Evolutionary conservation across 2,113 vertebrate species (phyloP), one percentile per base, ranked within the genome.

Genomic region (Caracal caracal): DNA sequence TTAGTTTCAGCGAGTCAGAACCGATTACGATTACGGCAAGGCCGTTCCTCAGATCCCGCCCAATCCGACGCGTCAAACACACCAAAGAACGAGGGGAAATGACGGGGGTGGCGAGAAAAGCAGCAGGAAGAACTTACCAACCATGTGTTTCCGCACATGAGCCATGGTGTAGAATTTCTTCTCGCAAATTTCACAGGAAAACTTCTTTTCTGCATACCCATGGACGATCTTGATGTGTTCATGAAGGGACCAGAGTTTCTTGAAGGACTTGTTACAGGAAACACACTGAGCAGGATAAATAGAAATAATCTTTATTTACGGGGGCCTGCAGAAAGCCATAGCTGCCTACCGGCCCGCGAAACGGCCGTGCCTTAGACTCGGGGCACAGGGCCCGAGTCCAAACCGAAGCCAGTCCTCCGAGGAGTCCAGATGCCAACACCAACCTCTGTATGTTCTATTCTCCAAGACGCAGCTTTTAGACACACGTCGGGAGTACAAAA

Each of bases 141-240:
- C 99, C 99, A 99, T 99, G 98, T 99, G 99, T 98, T 99, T 99
- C 93, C 99, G 99, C 95, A 99, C 99, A 19, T 99, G 99, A 95
- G 99, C 99, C 99, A 99, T 99, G 81, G 99, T 99, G 98, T 99
- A 99, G 98, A 99, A 99, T 98, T 99, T 99, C 98, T 99, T 99
- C 97, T 99, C 99, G 10, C 99, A 99, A 81, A 99, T 99, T 98
- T 99, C 99, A 96, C 99, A 99, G 51, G 99, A 99, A 98, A 99
- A 99, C 95, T 99, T 99, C 99, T 99, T 99, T 92, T 99, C 99
- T 56, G 99, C 99, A 33, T 99, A 99, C 84, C 99, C 99, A 13
- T 99, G 99, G 97, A 99, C 99, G 5, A 99, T 99, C 99, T 99
- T 99, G 97, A 99, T 99, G 97, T 99, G 99, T 98, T 99, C 99